phyloP scores from a whole-genome alignment of 2,797 vertebrate species.

The Cirrhinus molitorella region DNA sequence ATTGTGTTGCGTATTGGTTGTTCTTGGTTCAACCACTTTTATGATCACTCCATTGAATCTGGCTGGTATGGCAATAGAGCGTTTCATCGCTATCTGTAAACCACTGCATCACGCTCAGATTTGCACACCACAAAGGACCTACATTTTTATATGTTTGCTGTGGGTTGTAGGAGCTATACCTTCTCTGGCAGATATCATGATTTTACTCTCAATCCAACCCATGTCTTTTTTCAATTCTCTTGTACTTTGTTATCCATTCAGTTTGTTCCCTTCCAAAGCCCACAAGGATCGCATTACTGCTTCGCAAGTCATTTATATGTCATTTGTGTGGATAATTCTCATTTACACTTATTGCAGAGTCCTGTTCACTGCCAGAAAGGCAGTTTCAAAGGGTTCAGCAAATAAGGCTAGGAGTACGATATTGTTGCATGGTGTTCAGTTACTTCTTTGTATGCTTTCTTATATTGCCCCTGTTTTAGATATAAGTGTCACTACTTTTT shows the following conservation, averaged over 20 bases:
- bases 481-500: neutral
- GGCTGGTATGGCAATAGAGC: constrained; percentile 77
- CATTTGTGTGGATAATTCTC: constrained; percentile 64
- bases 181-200: constrained; percentile 63
- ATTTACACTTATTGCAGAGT: constrained; percentile 29
- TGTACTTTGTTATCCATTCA: constrained; percentile 47
- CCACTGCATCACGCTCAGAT: constrained; percentile 67
- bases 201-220: constrained; percentile 58
- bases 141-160: constrained; percentile 65
- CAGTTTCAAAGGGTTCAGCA: neutral
- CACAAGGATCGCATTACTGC: constrained; percentile 60
- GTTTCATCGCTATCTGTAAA: constrained; percentile 75
- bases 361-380: constrained; percentile 7
- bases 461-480: constrained; percentile 44
- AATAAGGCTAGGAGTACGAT: constrained; percentile 64
- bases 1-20: constrained; percentile 62
- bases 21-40: constrained; percentile 65
- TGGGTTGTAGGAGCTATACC: constrained; percentile 65
- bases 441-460: constrained; percentile 65
- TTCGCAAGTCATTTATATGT: constrained; percentile 55
- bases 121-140: constrained; percentile 66
- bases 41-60: constrained; percentile 78
- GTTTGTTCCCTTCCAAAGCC: constrained; percentile 53
- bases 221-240: constrained; percentile 59
- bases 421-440: constrained; percentile 68